Base-by-base conservation (phyloP, 2,888 invertebrate genomes). In the Latheticus oryzae region DNA sequence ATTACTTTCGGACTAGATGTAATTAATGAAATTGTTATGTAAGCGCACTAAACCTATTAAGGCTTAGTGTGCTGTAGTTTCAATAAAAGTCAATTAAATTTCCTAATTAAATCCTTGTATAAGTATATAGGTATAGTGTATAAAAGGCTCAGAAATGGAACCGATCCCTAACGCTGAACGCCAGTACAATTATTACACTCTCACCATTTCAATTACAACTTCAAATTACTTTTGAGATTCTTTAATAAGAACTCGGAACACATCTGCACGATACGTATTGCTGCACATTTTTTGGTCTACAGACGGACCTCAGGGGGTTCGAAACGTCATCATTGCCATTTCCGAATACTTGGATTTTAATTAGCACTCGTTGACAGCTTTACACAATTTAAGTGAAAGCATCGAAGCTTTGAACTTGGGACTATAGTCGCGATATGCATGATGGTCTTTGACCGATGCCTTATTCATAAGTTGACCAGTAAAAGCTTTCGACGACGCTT, bases 141-240 rank as follows among this genome's bases (percentile, higher is more conserved):
- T 61, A 64, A 66, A 65, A 70, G 71, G 70, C 71, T 68, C 68
- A 70, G 73, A 73, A 74, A 73, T 73, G 71, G 73, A 74, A 74
- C 72, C 73, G 72, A 73, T 73, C 71, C 67, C 69, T 48, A 13
- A 32, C 48, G 33, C 43, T 40, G n/a, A 45, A 30, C 53, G 48
- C 54, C 68, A 65, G 71, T 72, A 71, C 76, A 77, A 78, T 78
- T 78, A 78, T 78, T 77, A 77, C 74, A 77, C 76, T 76, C 76
- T 75, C 77, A 73, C 77, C 76, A 76, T 79, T 78, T 79, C 78
- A 78, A 79, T 79, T 79, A 79, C 78, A 78, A 78, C 76, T 79
- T 78, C 74, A 74, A 77, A 79, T 79, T 79, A 78, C 78, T 79
- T 79, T 79, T 76, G 75, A 74, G 76, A 75, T 76, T 77, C 76